Evolutionary conservation across 1,140 invertebrate genomes (phyloP), one percentile per base, ranked within the genome.

Genomic region (Alviniconcha marisindica): DNA sequence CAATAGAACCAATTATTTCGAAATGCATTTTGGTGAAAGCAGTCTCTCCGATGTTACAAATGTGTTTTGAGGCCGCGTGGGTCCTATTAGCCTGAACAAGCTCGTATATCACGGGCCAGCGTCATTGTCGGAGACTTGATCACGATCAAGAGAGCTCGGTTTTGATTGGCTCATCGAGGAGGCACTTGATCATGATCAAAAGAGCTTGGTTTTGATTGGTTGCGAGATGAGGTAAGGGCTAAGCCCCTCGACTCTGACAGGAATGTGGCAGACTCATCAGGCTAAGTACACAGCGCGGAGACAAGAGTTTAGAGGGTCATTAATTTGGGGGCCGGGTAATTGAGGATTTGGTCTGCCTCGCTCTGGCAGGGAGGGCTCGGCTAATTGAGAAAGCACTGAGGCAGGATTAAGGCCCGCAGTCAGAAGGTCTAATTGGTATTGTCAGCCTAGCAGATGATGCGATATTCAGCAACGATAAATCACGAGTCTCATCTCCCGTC

Each of bases 401-500:
- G 48, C 63, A 38, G 56, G 79, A 69, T 77, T 56, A 28, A 51
- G 73, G 42, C 56, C 44, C 14, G 42, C 40, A 48, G 73, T 76
- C 73, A 76, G 33, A 76, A 33, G 73, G 73, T 48, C 77, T 84
- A 84, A 84, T 84, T 84, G 83, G 77, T 84, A 78, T 84, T 78
- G 78, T 84, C 83, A 79, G 42, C 66, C 48, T 40, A 79, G 78
- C 78, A 51, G 83, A 78, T 77, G 69, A 51, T 63, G 63, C 56
- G 77, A 63, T 84, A 78, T 79, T 84, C 77, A 60, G 40, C 71
- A 71, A 79, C 83, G 78, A 84, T 84, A 84, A 84, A 84, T 84
- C 83, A 84, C 48, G 14, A 38, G 24, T 54, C 73, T 24, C 44
- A 48, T 48, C 44, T 18, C 44, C 44, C 44, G 44, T 48, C 44